Percentiles rank a stretch among this genome's conserved stretches.
Evolutionary conservation across 2,113 vertebrate species (phyloP).

Genomic region (Saimiri boliviensis): DNA sequence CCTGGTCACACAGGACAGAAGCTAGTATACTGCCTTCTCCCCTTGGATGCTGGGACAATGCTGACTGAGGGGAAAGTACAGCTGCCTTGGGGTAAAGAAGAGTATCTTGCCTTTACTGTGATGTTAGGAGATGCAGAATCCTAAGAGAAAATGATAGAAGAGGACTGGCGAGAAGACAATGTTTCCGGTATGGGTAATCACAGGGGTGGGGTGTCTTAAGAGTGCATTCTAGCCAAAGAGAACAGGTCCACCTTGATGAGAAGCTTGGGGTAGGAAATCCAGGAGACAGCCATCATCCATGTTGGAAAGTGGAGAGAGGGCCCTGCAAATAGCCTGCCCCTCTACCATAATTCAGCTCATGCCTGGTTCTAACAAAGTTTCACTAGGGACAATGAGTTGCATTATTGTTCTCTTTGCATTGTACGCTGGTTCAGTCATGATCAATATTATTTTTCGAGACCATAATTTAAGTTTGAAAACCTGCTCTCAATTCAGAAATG

Average conservation of each 20-base stretch:
- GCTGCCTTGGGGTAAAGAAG: not conserved
- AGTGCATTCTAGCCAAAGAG: not conserved
- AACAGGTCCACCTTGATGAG: not conserved
- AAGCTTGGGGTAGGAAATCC: not conserved
- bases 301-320: not conserved
- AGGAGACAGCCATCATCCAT: not conserved
- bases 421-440: not conserved
- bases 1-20: not conserved
- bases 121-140: not conserved
- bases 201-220: not conserved
- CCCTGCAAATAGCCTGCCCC: not conserved
- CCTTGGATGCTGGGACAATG: not conserved
- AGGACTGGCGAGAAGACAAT: not conserved
- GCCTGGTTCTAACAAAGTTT: not conserved
- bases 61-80: not conserved
- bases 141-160: not conserved
- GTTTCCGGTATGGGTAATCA: not conserved
- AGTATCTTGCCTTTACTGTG: not conserved
- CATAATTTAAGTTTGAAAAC: slow-evolving; percentile 26
- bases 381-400: not conserved
- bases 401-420: not conserved
- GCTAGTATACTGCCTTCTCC: not conserved
- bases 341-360: not conserved
- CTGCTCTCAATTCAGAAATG: not conserved
- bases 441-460: slow-evolving; percentile 7